Evolutionary conservation across 1,140 invertebrate species (phyloP), one percentile per base, ranked within the genome.

Genomic region (Camponotus pennsylvanicus): DNA sequence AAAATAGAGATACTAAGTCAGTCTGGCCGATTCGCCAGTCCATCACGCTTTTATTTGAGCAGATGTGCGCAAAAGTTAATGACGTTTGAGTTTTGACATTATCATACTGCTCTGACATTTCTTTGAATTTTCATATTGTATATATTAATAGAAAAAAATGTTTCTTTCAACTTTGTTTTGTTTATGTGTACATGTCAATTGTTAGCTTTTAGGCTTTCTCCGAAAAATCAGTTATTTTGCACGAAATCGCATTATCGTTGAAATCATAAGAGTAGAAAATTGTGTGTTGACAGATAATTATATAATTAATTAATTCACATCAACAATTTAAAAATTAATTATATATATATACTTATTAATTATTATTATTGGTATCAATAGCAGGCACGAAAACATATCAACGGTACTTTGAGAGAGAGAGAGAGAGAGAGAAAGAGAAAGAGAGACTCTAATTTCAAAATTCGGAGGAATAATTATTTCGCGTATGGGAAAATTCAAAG

Each of bases 1-100:
- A 42, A 49, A 71, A 83, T 73, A 55, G 79, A 61, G 69, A 83
- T 42, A 21, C 27, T n/a, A 18, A 40, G 57, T 71, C 67, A 37
- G 79, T 69, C 52, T 6, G 27, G 27, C 9, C 40, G 32, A 73
- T 80, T 21, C 66, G 66, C 37, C 55, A 45, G 55, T 63, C 52
- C 21, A 64, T 42, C 63, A 13, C 34, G 57, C 45, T 64, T 45
- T 45, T 37, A 34, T 55, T 80, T 37, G 37, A 3, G 21, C 15
- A 42, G 40, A 57, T 42, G 52, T 15, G 8, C 27, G 13, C 18
- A 13, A 4, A 42, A 57, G 55, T 69, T 55, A 79, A 55, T 64
- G 13, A 34, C 13, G 8, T 21, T 32, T 42, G 18, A 32, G 11
- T 42, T 18, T 18, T 8, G 15, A 18, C 40, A 45, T 5, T 27